phyloP scores from a whole-genome alignment of 2,113 vertebrate genomes.

The Carettochelys insculpta region DNA sequence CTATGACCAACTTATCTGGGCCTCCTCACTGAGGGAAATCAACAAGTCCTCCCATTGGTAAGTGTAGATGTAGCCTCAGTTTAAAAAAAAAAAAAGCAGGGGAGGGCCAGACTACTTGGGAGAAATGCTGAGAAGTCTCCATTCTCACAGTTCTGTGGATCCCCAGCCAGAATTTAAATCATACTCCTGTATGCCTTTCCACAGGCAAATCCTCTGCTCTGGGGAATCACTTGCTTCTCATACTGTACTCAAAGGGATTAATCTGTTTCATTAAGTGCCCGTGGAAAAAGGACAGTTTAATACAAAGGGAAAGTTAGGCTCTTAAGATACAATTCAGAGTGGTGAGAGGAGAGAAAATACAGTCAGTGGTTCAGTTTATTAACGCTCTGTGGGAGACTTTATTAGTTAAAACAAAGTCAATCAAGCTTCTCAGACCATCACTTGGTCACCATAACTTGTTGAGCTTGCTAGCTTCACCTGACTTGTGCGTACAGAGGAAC shows the following conservation, averaged over 20 bases:
- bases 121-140: background rate
- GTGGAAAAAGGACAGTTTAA: background rate
- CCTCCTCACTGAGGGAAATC: no score
- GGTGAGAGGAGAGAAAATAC: background rate
- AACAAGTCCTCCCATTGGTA: no score
- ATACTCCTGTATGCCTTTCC: background rate
- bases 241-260: background rate
- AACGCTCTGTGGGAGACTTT: background rate
- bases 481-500: no score
- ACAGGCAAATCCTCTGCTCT: background rate
- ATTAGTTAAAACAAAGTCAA: constrained; percentile 18
- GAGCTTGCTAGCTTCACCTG: no score
- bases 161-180: background rate
- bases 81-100: background rate
- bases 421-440: background rate
- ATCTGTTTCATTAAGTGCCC: background rate
- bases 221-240: background rate
- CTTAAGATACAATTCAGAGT: background rate
- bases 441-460: constrained; percentile 37
- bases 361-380: background rate
- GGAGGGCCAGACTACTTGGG: background rate
- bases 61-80: no score
- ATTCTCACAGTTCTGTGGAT: background rate
- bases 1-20: no score
- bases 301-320: background rate